Base-by-base conservation (phyloP, 1,140 invertebrate species). In the Wasmannia auropunctata region DNA sequence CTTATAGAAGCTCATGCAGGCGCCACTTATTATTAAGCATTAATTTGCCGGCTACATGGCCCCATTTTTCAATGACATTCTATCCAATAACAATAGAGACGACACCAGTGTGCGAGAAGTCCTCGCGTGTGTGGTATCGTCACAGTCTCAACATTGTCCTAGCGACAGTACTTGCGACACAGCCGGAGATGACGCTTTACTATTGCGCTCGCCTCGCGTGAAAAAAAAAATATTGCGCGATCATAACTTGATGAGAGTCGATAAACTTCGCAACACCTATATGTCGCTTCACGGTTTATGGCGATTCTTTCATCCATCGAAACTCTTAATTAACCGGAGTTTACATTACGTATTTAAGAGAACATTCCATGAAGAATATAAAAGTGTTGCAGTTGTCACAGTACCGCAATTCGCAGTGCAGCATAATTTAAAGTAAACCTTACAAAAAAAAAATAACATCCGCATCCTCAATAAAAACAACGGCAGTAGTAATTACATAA, bases 31-130 rank as follows among this genome's bases (percentile, higher is more conserved):
- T 87, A 91, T 91, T 85, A 92, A 90, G 75, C 79, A 72, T 72
- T 87, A 87, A 90, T 89, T 80, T 87, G 67, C 75, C 84, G 49
- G 8, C 69, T 70, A 54, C 85, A 83, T 85, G 90, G 56, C 88
- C 91, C 84, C 91, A 85, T 92, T 93, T 89, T 89, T 90, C 91
- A 92, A 92, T 91, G 92, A 91, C 91, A 79, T 79, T 75, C 63
- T 58, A 87, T n/a, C 51, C 60, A 31, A 31, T 56, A 79, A 90
- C 80, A 90, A 90, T 84, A 46, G 72, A 40, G 72, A 88, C 77
- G 86, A 80, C 79, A 77, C 81, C 34, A 25, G n/a, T 28, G n/a
- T 28, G 54, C 49, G 81, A n/a, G 85, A 87, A 83, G 37, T 75
- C 31, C 25, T 69, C 19, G 62, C 19, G 28, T 34, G 28, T 34